Evolutionary conservation across 1,140 invertebrate genomes (phyloP).

Genomic region (Saxidomus purpurata): DNA sequence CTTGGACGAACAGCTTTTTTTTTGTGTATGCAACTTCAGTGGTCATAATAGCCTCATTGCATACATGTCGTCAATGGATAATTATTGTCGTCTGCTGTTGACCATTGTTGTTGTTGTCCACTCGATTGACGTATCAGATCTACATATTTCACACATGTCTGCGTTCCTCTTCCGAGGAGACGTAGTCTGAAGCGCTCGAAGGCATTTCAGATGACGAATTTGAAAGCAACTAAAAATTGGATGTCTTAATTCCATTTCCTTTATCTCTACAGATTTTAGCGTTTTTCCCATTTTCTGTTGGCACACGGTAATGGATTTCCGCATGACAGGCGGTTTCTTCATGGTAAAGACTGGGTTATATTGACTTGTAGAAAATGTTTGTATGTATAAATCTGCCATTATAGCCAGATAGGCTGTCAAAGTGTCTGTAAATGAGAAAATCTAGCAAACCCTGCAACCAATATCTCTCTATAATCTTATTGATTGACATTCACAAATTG

Average conservation of each 20-base stretch:
- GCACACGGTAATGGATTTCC: conserved; percentile 4
- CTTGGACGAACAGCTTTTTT: too few relatives aligned
- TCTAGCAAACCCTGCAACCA: conserved; percentile 11
- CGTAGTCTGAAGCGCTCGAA: not conserved
- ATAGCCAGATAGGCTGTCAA: conserved; percentile 56
- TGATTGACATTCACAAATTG: conserved; percentile 63
- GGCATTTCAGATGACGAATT: conserved; percentile 3
- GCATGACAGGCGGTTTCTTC: not conserved
- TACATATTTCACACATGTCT: not conserved
- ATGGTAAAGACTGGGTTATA: not conserved
- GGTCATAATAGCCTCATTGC: too few relatives aligned
- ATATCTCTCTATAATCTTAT: conserved; percentile 31
- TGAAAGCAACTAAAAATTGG: not conserved
- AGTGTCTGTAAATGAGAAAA: conserved; percentile 47
- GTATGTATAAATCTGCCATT: conserved; percentile 62
- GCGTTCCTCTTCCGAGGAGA: not conserved
- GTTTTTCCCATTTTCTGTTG: conserved; percentile 23
- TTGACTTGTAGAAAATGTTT: conserved; percentile 51
- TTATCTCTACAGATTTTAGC: not conserved
- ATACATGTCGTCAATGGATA: too few relatives aligned
- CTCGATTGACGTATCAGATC: too few relatives aligned
- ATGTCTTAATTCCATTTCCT: conserved; percentile 43
- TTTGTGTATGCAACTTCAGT: too few relatives aligned
- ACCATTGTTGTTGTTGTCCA: too few relatives aligned
- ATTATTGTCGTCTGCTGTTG: too few relatives aligned